phyloP scores from a whole-genome alignment of 2,888 invertebrate species.

The Ctena decussata region DNA sequence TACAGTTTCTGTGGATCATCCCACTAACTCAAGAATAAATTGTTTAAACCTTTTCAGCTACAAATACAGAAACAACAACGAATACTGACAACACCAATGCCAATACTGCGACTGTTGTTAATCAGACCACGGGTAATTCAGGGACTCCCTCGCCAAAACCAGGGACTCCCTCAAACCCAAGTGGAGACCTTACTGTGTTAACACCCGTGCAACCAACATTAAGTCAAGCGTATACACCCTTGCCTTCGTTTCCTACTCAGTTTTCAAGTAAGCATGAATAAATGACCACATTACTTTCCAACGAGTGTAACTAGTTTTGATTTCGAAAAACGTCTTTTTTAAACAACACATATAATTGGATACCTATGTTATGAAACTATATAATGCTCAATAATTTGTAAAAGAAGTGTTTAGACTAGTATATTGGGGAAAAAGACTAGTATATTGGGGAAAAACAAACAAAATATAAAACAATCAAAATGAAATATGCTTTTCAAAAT shows the following conservation, averaged over 20 bases:
- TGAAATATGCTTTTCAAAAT: too few species aligned
- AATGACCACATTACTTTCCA: not conserved
- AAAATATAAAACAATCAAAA: too few species aligned
- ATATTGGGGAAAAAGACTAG: too few species aligned
- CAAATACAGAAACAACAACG: conserved; percentile 5
- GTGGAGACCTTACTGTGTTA: conserved; percentile 62
- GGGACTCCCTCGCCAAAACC: conserved; percentile 54
- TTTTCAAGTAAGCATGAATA: conserved; percentile 63
- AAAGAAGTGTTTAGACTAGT: too few species aligned
- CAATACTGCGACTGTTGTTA: conserved; percentile 47
- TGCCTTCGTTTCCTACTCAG: conserved; percentile 68
- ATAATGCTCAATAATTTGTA: too few species aligned
- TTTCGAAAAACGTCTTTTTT: too few species aligned
- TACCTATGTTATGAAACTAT: not conserved
- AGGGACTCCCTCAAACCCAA: conserved; percentile 40
- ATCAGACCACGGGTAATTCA: conserved; percentile 32
- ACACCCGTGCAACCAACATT: conserved; percentile 60
- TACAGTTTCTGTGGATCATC: too few species aligned
- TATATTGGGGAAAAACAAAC: too few species aligned
- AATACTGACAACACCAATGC: conserved; percentile 22
- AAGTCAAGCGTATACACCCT: conserved; percentile 62
- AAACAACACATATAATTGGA: too few species aligned
- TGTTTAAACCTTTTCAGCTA: conserved; percentile 64
- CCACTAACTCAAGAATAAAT: too few species aligned
- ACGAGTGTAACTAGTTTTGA: too few species aligned